Evolutionary conservation across 2,113 vertebrate genomes (phyloP), one percentile per base, ranked within the genome.

Genomic region (Apeltes quadracus): DNA sequence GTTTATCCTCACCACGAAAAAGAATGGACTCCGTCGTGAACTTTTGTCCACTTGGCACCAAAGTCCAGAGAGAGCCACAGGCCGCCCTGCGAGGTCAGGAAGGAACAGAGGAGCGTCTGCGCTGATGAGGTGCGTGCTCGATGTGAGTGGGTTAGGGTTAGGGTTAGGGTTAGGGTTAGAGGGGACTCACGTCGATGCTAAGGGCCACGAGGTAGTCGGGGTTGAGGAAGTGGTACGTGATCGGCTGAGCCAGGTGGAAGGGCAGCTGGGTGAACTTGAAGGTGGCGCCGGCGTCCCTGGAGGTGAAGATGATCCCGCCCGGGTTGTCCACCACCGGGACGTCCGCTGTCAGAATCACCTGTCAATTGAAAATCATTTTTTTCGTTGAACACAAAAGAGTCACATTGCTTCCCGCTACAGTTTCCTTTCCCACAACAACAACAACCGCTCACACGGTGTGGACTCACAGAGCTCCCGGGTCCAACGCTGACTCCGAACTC

Each of bases 11-110:
- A 95, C 94, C 94, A 95, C 56, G 90, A 90, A 80, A 91, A 94
- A 75, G 91, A 91, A 69, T 93, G 83, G 68, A 93, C 93, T 87
- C 88, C 93, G 64, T 93, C 82, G 4, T 95, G 92, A 62, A 94
- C 88, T 79, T 93, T 89, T 64, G 74, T 89, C 94, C 94, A 95
- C 22, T 54, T 78, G 18, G 78, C 80, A 0, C 93, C 94, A 91
- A 94, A 94, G 90, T 94, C 90, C 81, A 84, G 57, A 3, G 94
- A 94, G 43, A 94, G 90, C 93, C 93, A 94, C 4, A 95, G 90
- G 25, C 65, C 39, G 12, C 89, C 88, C 94, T 95, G 88, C 69
- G 36, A 79, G 71, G n/a, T 54, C 12, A 69, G 41, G 58, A 84
- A 53, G 43, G 23, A 79, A 83, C 61, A 90, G 22, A 72, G 34